phyloP scores from a whole-genome alignment of 2,888 invertebrate genomes.

The Microctonus brassicae region DNA sequence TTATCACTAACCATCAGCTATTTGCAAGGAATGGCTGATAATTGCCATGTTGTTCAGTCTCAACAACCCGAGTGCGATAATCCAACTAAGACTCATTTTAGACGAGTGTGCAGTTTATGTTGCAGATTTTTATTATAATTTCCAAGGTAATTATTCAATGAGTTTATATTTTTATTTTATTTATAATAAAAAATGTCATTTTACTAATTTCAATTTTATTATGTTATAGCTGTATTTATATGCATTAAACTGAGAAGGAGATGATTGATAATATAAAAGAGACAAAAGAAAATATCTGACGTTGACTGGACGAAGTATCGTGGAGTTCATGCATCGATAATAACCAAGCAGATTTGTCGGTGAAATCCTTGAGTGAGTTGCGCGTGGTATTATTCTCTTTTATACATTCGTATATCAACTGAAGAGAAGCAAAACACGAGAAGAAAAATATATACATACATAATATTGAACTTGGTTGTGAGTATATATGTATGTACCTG shows the following conservation, averaged over 20 bases:
- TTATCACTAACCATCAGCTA: constrained; percentile 70
- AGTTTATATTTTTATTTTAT: constrained; percentile 6
- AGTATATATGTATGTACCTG: constrained; percentile 6
- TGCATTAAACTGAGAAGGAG: background rate
- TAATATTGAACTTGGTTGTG: constrained; percentile 4
- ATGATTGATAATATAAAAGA: background rate
- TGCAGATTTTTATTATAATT: background rate
- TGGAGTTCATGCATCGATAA: constrained; percentile 29
- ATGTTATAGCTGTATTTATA: no score
- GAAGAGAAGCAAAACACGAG: background rate
- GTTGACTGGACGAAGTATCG: constrained; percentile 2
- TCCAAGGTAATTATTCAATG: constrained; percentile 10
- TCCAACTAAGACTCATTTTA: constrained; percentile 63
- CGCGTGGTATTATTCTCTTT: background rate
- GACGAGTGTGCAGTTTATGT: constrained; percentile 45
- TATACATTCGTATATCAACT: background rate
- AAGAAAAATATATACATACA: constrained; percentile 6
- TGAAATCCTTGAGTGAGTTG: background rate
- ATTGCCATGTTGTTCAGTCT: constrained; percentile 68
- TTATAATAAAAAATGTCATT: constrained; percentile 8
- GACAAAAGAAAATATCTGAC: background rate
- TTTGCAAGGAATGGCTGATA: constrained; percentile 70
- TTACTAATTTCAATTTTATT: no score
- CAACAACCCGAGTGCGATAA: constrained; percentile 62
- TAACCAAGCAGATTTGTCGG: constrained; percentile 15